Evolutionary conservation across 2,888 invertebrate species (phyloP), one percentile per base, ranked within the genome.

Genomic region (Oscheius sp.): DNA sequence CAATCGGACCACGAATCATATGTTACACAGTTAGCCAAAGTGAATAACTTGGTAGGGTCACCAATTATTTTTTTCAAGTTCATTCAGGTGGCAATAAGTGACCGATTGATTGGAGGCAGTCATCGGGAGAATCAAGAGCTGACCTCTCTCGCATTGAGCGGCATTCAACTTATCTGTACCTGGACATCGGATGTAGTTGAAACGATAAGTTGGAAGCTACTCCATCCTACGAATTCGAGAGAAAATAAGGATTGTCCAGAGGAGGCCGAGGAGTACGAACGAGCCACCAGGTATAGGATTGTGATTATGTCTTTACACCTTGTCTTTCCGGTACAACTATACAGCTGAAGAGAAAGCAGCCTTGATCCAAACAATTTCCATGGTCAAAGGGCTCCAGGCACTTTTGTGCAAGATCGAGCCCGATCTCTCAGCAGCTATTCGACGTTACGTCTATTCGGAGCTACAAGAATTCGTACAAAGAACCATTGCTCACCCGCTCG

Each of bases 351-450:
- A 99, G 91, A 99, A 99, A 89, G 95, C 96, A 91, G 97, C 97
- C 0, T 91, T 99, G 85, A 96, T 99, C 79, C 80, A 89, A 84
- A 81, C 89, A 29, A 96, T 99, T 84, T 96, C 97, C 0, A 98
- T 98, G 96, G 96, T 99, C 86, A 99, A 99, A 90, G 97, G 97
- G 0, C 92, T 99, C 2, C 98, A 99, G 90, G 95, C 95, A 35
- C 91, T 97, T 70, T 95, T 99, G 95, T 94, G 96, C 0, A 92
- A 96, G 55, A 97, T 98, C 93, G 98, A 99, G 91, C 95, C 96
- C 0, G 96, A 96, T n/a, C 93, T 96, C 85, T 94, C 94, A 73
- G 94, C 95, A 89, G 94, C 95, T 1, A 95, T 96, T 79, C 77
- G 84, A 60, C 80, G 80, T 58, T 94, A 95, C 89, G 95, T 99